phyloP scores from a whole-genome alignment of 92 coral and sea anemone genomes.

The Epizoanthus rinbou region DNA sequence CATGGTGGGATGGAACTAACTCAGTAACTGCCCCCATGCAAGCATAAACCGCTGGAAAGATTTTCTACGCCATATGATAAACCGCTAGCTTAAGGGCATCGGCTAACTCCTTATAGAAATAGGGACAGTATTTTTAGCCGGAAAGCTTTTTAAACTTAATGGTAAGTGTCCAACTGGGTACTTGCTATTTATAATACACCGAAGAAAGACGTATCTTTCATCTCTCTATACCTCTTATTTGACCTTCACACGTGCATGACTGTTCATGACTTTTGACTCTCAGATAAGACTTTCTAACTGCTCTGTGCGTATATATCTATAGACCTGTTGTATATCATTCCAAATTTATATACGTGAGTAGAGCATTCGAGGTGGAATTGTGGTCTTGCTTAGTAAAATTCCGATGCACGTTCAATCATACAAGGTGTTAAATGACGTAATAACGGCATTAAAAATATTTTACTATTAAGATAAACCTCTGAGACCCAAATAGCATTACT shows the following conservation, averaged over 20 bases:
- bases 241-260: slow-evolving; percentile 5
- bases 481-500: neutral
- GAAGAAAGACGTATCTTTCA: neutral
- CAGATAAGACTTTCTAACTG: neutral
- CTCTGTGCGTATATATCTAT: neutral
- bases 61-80: neutral
- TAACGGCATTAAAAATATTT: neutral
- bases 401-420: neutral
- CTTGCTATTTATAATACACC: slow-evolving; percentile 1
- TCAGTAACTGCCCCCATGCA: no score
- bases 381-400: neutral
- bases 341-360: neutral
- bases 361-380: neutral
- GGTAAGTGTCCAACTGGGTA: neutral
- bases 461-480: neutral
- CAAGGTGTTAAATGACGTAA: neutral
- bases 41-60: neutral
- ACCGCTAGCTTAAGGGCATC: neutral
- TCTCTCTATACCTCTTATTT: neutral
- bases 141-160: neutral
- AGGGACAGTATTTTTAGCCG: slow-evolving; percentile 6
- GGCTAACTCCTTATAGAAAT: neutral
- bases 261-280: neutral
- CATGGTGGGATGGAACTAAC: no score
- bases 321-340: neutral